Evolutionary conservation across 2,797 vertebrate genomes (phyloP).

Genomic region (Catharus ustulatus): DNA sequence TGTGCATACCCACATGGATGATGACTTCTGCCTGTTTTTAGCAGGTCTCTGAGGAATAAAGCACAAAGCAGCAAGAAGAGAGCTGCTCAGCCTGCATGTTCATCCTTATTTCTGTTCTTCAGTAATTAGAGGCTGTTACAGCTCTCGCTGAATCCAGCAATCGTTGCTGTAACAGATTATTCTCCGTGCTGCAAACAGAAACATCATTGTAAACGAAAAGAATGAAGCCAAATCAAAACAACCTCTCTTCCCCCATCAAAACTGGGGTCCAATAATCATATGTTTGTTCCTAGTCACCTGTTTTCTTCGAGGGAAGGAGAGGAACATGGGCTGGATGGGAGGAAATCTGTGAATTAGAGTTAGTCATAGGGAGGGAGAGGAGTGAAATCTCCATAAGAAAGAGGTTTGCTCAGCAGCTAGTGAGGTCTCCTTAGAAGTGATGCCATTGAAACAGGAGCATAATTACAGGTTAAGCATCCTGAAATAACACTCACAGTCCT

Average conservation of each 20-base stretch:
- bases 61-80: not conserved
- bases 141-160: not conserved
- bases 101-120: not conserved
- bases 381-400: conserved; percentile 59
- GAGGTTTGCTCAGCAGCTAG: conserved; percentile 15
- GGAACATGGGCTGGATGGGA: not conserved
- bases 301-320: not conserved
- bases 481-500: conserved; percentile 38
- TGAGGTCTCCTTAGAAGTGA: not conserved
- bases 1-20: not conserved
- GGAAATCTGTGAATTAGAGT: conserved; percentile 41
- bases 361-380: conserved; percentile 4
- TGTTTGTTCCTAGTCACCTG: not conserved
- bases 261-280: not conserved
- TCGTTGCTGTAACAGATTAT: not conserved
- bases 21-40: not conserved
- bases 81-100: not conserved
- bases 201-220: not conserved
- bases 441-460: conserved; percentile 50
- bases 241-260: not conserved
- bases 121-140: not conserved
- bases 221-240: not conserved
- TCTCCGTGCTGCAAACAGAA: not conserved
- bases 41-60: not conserved
- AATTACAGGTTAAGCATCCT: conserved; percentile 62